These are phyloP conservation scores for Epinotia ramella DNA, from an alignment of 2,888 invertebrate species.

Conservation along the genomic window DNA sequence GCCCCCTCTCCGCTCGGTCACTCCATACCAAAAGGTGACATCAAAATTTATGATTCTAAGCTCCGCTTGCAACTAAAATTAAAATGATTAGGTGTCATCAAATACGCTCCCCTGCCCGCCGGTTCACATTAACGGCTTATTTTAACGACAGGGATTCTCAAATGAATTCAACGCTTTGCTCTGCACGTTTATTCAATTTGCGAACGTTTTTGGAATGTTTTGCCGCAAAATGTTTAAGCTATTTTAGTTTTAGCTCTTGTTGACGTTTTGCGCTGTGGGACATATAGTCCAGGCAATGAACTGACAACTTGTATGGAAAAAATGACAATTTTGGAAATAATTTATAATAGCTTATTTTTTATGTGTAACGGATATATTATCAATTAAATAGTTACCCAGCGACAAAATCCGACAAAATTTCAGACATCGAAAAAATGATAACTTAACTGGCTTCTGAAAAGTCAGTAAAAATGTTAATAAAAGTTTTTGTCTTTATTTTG, in stretches of 20 bases:
- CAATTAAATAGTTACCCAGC: no score
- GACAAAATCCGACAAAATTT: no score
- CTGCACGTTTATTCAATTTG: slow-evolving; percentile 5
- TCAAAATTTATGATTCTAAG: background rate
- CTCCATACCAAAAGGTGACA: background rate
- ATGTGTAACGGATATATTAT: no score
- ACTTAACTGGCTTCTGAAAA: no score
- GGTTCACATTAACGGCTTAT: background rate
- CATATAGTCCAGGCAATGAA: no score
- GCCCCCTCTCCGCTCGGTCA: no score
- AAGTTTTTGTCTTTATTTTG: no score
- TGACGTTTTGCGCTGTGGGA: background rate
- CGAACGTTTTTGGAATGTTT: slow-evolving; percentile 1
- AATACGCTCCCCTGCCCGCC: background rate
- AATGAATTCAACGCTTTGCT: background rate
- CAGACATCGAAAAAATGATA: no score
- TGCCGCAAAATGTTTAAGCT: slow-evolving; percentile 1
- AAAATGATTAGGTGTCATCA: slow-evolving; percentile 10
- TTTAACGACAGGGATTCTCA: slow-evolving; percentile 7
- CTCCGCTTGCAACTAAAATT: slow-evolving; percentile 1
- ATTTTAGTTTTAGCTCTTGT: background rate
- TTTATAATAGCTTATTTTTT: no score
- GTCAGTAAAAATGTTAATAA: no score
- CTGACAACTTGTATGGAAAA: no score
- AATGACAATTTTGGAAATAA: no score